Evolutionary conservation across 2,888 invertebrate species (phyloP), one percentile per base, ranked within the genome.

Genomic region (Lypha dubia): DNA sequence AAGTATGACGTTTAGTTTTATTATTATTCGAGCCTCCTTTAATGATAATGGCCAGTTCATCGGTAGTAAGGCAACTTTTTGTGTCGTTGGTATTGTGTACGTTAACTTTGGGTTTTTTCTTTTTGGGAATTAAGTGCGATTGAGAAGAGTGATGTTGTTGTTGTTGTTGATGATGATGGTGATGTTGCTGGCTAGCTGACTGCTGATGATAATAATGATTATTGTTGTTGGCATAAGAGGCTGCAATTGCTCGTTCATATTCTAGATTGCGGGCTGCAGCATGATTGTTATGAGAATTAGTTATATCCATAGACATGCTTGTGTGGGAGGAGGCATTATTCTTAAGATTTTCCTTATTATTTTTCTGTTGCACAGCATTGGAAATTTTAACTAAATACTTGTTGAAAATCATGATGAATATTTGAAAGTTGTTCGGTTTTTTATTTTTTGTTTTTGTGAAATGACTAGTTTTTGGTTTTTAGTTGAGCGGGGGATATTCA

Each of bases 301-400:
- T 79, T 63, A 24, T 71, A 32, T 46, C 67, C 8, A 83, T 73
- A 15, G 63, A 28, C 15, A 38, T 35, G 67, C 49, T 32, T 24
- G 58, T 32, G 65, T 58, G 71, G 24, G 80, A 88, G 68, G 67
- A 38, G 5, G 41, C n/a, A 51, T 35, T 67, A 51, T 56, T 82
- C 87, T 89, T 87, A 84, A 89, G 79, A 85, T 86, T 70, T 89
- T 89, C 85, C 87, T 89, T 86, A 87, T 76, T 86, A 86, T 71
- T 90, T 87, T 90, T 90, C 53, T 89, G 83, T 24, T 89, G 87
- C n/a, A 89, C 89, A 74, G 87, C 90, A 88, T 90, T 91, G 86
- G 91, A 90, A 79, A 92, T 87, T 88, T 92, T 92, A 60, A 89
- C 89, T 56, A 92, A 88, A 86, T 91, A 92, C 86, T 92, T 92